Percentiles rank a stretch among this genome's conserved stretches.
These are phyloP conservation scores for Tokudaia tokunoshimensis DNA, from an alignment of 2,797 vertebrate species.

Conservation along the genomic window DNA sequence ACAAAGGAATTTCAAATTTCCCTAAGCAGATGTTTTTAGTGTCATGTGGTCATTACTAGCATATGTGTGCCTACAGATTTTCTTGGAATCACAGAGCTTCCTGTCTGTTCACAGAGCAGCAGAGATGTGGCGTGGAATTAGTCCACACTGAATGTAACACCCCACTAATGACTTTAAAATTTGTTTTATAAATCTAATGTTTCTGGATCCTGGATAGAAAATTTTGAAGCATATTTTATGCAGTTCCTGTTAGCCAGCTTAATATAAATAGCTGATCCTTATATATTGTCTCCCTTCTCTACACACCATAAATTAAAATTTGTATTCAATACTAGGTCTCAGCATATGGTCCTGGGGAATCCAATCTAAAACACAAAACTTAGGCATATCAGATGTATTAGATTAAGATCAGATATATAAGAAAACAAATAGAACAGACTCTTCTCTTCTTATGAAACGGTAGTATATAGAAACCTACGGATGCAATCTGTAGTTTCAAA, in stretches of 20 bases:
- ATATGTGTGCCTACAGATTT: not conserved
- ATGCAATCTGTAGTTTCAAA: not conserved
- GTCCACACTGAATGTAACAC: not conserved
- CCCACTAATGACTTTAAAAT: not conserved
- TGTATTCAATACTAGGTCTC: not conserved
- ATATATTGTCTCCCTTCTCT: not conserved
- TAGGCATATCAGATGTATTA: not conserved
- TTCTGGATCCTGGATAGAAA: not conserved
- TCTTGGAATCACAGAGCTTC: not conserved
- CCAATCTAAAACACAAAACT: not conserved
- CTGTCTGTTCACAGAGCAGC: not conserved
- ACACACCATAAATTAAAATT: not conserved
- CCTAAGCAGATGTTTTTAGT: not conserved
- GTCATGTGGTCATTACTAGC: not conserved
- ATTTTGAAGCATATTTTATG: not conserved
- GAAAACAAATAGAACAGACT: not conserved
- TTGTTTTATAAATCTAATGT: not conserved
- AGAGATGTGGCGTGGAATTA: not conserved
- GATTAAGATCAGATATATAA: not conserved
- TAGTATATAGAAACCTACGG: not conserved
- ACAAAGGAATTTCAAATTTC: constrained; percentile 1
- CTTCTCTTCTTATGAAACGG: not conserved
- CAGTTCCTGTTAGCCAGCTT: not conserved
- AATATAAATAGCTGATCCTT: not conserved
- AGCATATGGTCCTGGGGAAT: not conserved